Conservation (phyloP, 2,797 vertebrate genomes). For the Chaetophractus vellerosus region DNA sequence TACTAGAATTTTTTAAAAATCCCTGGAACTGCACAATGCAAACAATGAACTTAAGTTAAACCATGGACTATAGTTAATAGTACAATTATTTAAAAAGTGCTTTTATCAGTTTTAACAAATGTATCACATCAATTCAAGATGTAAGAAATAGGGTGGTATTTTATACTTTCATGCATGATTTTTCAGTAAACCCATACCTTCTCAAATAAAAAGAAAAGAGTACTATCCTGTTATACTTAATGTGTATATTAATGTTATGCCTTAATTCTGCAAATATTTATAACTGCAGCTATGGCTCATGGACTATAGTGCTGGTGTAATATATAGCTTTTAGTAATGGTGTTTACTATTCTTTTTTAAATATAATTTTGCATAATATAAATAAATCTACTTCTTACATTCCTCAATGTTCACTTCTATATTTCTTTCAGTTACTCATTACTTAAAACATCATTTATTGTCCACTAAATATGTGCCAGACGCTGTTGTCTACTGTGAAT, state of each 20-base stretch:
- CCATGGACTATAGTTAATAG: too few species aligned
- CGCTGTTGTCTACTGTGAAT: conserved; percentile 46
- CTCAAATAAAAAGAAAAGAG: not conserved
- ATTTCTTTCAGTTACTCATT: conserved; percentile 54
- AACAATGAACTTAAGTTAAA: too few species aligned
- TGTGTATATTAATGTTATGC: not conserved
- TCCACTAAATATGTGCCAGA: conserved; percentile 59
- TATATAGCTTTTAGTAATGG: not conserved
- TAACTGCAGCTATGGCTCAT: not conserved
- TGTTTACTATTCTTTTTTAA: conserved; percentile 26
- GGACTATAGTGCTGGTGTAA: not conserved
- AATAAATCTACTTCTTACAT: not conserved
- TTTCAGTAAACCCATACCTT: too few species aligned
- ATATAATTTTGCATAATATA: conserved; percentile 28
- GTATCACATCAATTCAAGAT: too few species aligned
- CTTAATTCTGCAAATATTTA: conserved; percentile 60
- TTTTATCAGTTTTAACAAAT: too few species aligned
- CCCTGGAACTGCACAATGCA: too few species aligned
- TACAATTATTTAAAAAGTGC: too few species aligned
- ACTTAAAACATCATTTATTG: conserved; percentile 62
- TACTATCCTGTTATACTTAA: not conserved
- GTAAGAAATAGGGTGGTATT: too few species aligned
- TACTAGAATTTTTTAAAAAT: too few species aligned
- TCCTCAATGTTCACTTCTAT: conserved; percentile 29
- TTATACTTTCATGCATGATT: too few species aligned